Evolutionary conservation across 2,888 invertebrate genomes (phyloP), one percentile per base, ranked within the genome.

Genomic region (Pegoplata infirma): DNA sequence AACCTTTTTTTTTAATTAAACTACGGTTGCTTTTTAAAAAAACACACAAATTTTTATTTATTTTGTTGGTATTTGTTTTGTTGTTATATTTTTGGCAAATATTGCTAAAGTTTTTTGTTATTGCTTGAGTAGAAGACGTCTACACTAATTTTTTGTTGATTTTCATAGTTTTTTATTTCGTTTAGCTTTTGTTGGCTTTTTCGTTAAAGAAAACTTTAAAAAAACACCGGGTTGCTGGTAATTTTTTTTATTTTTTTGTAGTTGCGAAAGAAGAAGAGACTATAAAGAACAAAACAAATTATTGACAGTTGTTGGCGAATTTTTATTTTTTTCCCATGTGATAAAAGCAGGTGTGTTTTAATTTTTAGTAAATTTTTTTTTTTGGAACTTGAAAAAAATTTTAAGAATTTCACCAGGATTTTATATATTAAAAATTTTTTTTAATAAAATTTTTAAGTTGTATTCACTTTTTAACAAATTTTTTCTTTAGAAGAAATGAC

Each of bases 171-270:
- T n/a, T n/a, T n/a, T n/a, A n/a, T n/a, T n/a, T n/a, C n/a, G n/a
- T n/a, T n/a, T 17, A 32, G 7, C 49, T 67, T 23, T 59, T 59
- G 23, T 56, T 76, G 16, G 16, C 8, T 23, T 21, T n/a, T n/a
- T n/a, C n/a, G n/a, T n/a, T n/a, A n/a, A 36, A 44, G 58, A 63
- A 46, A 77, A 63, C 44, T 67, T 28, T 19, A 49, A 66, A 58
- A 56, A 69, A 67, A 66, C 64, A 55, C 76, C 72, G 68, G 74
- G 67, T 71, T 64, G 17, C 53, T 67, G 69, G 23, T 51, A 5
- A 14, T 44, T 49, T 28, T 36, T 59, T 8, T 53, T 63, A 6
- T 49, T 71, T 58, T 7, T 44, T 32, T 55, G 28, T 55, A n/a
- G 36, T 47, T 17, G 28, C 25, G 32, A 51, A 51, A 6, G 32